Evolutionary conservation across 2,797 vertebrate species (phyloP), one percentile per base, ranked within the genome.

Genomic region (Setipinna tenuifilis): DNA sequence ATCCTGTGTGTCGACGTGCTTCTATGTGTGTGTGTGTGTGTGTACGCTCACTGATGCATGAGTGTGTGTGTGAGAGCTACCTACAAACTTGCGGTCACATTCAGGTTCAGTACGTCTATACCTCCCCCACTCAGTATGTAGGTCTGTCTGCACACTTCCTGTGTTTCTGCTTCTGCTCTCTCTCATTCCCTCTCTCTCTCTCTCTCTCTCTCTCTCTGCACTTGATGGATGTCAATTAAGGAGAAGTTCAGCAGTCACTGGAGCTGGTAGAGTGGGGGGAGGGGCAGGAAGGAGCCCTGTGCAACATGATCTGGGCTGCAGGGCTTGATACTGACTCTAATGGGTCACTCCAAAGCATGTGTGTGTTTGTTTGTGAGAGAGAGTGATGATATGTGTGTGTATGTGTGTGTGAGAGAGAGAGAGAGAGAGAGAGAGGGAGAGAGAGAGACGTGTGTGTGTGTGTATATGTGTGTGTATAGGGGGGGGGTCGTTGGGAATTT

Each of bases 401-500:
- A 44, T 11, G 28, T 0, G 6, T 44, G 44, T 4, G 11, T 35
- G 35, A 41, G 35, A 83, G 84, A 85, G 54, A 21, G 31, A 62
- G 75, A 35, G 14, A 23, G n/a, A 19, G 28, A 0, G 6, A 58
- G 44, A 10, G 11, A 50, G 35, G 5, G 35, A 83, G 84, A 85
- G 54, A 21, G 31, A 62, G 75, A 35, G 14, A 23, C 21, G 35
- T 9, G 71, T 9, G 35, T 44, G 3, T 17, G 3, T 54, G 14
- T 54, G 50, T 54, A 19, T 6, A 17, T 11, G 6, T 41, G 71
- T 9, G 65, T 9, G 35, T 44, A 54, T 7, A 41, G 35, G 35
- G 68, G 2, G 14, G 62, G 82, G 87, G 82, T 87, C 46, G 41
- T 86, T 88, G 82, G 88, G 87, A 44, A 86, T 86, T 89, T 88